Base-by-base conservation (phyloP, 2,113 vertebrate genomes). In the Tinamus guttatus region DNA sequence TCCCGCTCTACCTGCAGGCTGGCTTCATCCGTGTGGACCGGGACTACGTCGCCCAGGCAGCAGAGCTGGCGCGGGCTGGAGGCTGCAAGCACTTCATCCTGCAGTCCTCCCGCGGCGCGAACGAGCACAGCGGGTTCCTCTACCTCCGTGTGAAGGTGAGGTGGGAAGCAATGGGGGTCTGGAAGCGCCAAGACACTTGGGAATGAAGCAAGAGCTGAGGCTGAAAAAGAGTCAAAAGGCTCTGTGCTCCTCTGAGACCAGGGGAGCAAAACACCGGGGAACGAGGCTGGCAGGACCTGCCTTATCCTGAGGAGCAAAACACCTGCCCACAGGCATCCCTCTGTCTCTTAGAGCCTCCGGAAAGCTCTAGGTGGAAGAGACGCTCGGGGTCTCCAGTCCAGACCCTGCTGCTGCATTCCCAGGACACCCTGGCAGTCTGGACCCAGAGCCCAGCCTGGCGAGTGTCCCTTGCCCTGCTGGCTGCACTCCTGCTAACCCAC, bases 11-110 rank as follows among this genome's bases (percentile, higher is more conserved):
- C 40, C 68, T 3, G 20, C 97, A 99, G 99, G 98, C 98, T 2
- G 99, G 99, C 68, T 99, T 99, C 49, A 87, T 99, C 79, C 98
- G 98, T 0, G 99, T 99, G 9, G 99, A 99, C 94, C 98, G 99
- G 28, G 99, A 99, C 96, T 99, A 99, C 2, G 98, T 99, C 2
- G 95, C 98, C 0, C 98, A 99, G 95, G 98, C 99, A 1, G 99
- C 99, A 0, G 98, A 99, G 93, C 98, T 99, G 8, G 99, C 99
- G 0, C 98, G 98, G 90, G 97, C 98, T 2, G 99, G 99, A 80
- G 99, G 99, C 52, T 99, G 99, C 96, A 94, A 97, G 3, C 99
- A 99, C 90, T 99, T 99, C 30, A 97, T 98, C 95, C 96, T 99
- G 90, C 96, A 99, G 93, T 99, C 99, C 14, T 98, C 99, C 12